Evolutionary conservation across 2,113 vertebrate genomes (phyloP), one percentile per base, ranked within the genome.

Genomic region (Xenopus borealis): DNA sequence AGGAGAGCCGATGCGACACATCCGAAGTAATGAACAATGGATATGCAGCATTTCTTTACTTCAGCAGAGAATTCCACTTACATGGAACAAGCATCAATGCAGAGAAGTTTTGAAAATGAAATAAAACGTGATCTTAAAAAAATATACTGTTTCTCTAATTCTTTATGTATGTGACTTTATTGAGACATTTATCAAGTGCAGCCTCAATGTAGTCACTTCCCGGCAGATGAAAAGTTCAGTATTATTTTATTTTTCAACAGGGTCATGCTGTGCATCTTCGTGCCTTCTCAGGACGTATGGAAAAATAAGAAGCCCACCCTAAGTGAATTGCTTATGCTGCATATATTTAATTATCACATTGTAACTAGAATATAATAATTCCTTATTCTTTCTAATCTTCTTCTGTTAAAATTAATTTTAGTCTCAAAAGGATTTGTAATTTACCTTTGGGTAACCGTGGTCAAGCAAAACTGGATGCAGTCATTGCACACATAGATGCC

Each of bases 1-100:
- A 88, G 76, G 69, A 72, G 64, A 89, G 81, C 84, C 88, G 87
- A 89, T 85, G 84, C 85, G 88, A 90, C 85, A 86, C 85, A 87
- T 89, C 83, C 84, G 83, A 84, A 87, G 82, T 85, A 90, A 90
- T 85, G 85, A 91, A 82, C 79, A 79, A 57, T 57, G 75, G 74
- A 65, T 82, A 78, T 85, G 72, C 17, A 3, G 57, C 50, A 27
- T 11, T 10, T 63, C 61, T 50, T 2, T 33, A 47, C 64, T 59
- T 61, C 23, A 10, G 55, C 17, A 62, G 58, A 61, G 44, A 19
- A 30, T 47, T 7, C 10, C 13, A n/a, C 71, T 73, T 19, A 27
- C 12, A 12, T 33, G 58, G 55, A 14, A 44, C 64, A 23, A 40
- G 53, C 19, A 75, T 59, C 33, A 27, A 75, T 46, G 55, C 63